These are phyloP conservation scores for Lydus trimaculatus DNA, from an alignment of 2,888 invertebrate genomes.

Conservation along the genomic window DNA sequence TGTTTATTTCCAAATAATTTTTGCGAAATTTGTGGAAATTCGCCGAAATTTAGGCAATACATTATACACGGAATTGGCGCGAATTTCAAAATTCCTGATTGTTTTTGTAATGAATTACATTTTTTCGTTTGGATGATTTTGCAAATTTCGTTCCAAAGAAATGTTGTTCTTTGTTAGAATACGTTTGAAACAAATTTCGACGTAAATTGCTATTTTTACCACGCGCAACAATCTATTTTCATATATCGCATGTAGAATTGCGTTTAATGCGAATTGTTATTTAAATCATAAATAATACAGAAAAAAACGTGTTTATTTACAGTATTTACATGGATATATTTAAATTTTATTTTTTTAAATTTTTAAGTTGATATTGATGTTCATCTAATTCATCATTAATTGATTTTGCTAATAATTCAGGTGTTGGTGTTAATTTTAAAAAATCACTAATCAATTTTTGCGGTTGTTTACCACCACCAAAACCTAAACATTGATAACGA, in stretches of 20 bases:
- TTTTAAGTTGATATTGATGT: conserved; percentile 38
- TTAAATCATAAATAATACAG: background rate
- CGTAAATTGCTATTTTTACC: no score
- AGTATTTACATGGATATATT: background rate
- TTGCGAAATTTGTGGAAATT: conserved; percentile 39
- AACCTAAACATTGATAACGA: conserved; percentile 76
- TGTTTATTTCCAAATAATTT: conserved; percentile 16
- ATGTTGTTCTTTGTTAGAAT: no score
- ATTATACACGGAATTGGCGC: conserved; percentile 8
- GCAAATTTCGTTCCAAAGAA: no score
- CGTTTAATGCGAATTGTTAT: no score
- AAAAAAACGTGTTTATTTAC: background rate
- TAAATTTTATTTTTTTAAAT: background rate
- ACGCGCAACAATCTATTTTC: no score
- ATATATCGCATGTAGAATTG: no score
- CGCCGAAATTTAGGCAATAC: conserved; percentile 14
- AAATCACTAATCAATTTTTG: conserved; percentile 80
- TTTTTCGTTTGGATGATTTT: no score
- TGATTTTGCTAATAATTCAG: conserved; percentile 79
- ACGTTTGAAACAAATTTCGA: no score
- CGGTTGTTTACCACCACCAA: conserved; percentile 89
- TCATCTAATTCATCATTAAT: conserved; percentile 77
- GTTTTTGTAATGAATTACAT: no score
- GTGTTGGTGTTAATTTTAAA: conserved; percentile 77
- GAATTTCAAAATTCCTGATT: background rate